A percentile compares a stretch with the other conserved stretches of the same genome.
These are phyloP conservation scores for Euphydryas editha DNA, from an alignment of 2,888 invertebrate species.

Conservation along the genomic window DNA sequence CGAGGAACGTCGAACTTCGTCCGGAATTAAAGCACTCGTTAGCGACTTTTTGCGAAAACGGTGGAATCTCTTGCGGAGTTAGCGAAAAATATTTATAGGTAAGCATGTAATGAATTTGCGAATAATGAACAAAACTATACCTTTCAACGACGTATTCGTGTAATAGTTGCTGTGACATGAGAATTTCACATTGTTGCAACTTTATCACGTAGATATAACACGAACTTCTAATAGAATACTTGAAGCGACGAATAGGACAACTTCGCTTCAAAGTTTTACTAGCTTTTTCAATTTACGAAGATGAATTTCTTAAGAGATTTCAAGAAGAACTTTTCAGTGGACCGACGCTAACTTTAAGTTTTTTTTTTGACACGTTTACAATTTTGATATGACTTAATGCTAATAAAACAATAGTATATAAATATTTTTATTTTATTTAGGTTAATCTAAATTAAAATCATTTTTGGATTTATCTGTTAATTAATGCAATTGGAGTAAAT, in stretches of 20 bases:
- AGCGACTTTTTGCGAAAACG: constrained; percentile 58
- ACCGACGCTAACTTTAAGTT: constrained; percentile 35
- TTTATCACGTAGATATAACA: constrained; percentile 21
- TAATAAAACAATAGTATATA: background rate
- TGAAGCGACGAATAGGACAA: constrained; percentile 33
- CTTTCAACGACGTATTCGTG: background rate
- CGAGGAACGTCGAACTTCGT: constrained; percentile 59
- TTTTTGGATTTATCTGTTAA: too few species aligned
- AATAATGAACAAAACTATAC: constrained; percentile 11
- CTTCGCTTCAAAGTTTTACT: constrained; percentile 40
- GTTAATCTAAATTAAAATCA: background rate
- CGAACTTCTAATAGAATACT: constrained; percentile 34
- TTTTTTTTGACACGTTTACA: constrained; percentile 30
- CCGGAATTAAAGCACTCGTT: constrained; percentile 75
- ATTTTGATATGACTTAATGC: constrained; percentile 6
- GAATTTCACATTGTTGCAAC: constrained; percentile 14
- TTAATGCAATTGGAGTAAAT: too few species aligned
- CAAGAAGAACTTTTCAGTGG: constrained; percentile 41
- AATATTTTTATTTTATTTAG: background rate
- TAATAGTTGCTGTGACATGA: constrained; percentile 14
- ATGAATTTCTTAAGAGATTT: constrained; percentile 46
- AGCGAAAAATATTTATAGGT: constrained; percentile 62
- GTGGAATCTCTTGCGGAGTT: constrained; percentile 53
- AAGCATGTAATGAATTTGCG: constrained; percentile 45
- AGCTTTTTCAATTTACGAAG: constrained; percentile 49